Evolutionary conservation across 1,140 invertebrate genomes (phyloP), one percentile per base, ranked within the genome.

Genomic region (Monomorium pharaonis): DNA sequence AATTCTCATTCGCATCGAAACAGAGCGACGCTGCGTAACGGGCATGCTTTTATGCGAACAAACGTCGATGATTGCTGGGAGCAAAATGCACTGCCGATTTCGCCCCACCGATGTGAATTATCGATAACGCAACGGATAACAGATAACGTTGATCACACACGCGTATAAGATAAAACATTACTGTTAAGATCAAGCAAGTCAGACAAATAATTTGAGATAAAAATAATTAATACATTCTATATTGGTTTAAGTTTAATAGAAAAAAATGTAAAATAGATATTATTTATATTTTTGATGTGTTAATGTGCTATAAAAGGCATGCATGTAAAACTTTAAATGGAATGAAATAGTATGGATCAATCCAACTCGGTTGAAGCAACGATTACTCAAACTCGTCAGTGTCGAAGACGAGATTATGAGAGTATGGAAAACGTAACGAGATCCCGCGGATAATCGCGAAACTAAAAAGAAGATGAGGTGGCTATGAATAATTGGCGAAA

Each of bases 401-500:
- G 33, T 44, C 63, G 27, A 10, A 37, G 12, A 1, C 47, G 27
- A 72, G 77, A 80, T 80, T 54, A 33, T 21, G 14, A n/a, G n/a
- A n/a, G 21, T 12, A 21, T 18, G 37, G 24, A 72, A 33, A 56
- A 81, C 72, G 56, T 70, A 81, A 81, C 51, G 51, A 81, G 65
- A 72, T 24, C 7, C 27, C 14, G 27, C 21, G 47, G 21, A 81
- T 81, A 72, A 72, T 81, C 65, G 37, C n/a, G 63, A 14, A 72
- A 24, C 16, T 21, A 74, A 72, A 81, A n/a, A 56, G 37, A 12
- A 72, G 51, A 42, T 33, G 78, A 72, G 65, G 3, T 56, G 65
- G 65, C 49, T 72, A 49, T 81, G 49, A 81, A 81, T 81, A 81
- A 81, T 81, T 83, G 78, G 74, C 51, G 67, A 74, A 72, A 74